Evolutionary conservation across 2,797 vertebrate species (phyloP), one percentile per base, ranked within the genome.

Genomic region (Rhinichthys osculus): DNA sequence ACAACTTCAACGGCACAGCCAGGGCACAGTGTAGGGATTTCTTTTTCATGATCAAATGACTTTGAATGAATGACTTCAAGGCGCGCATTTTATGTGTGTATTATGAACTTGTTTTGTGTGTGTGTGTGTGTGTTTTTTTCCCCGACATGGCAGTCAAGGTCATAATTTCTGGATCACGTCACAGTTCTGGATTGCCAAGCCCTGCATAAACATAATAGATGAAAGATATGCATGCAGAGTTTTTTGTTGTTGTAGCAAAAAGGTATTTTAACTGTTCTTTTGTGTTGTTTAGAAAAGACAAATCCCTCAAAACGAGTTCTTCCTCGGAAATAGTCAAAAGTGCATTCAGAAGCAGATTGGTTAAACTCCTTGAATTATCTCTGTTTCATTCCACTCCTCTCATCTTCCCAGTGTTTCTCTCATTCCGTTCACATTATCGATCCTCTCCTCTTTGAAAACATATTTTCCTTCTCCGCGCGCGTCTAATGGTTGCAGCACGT

Each of bases 371-470:
- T 35, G 47, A 35, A 23, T 33, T 13, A 17, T 42, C 33, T 35
- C 54, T 67, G 27, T 23, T 44, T 47, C 62, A 64, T 54, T 67
- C 44, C 33, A 23, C 44, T 54, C 7, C 11, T 59, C 35, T 54
- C 33, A 30, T 57, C 35, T 74, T 47, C 70, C 42, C 27, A 16
- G 23, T 19, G 30, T 52, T 85, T 35, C 21, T 70, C 64, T 81
- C 35, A 47, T 71, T 66, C 7, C 9, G 70, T 70, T 62, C 47
- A n/a, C 27, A 35, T 16, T 17, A 90, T 89, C 44, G 74, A 87
- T 85, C 42, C 44, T 40, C 50, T 74, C 72, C 78, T 81, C 42
- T 89, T 82, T 82, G 73, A 57, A 88, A 76, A 73, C 5, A 30
- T 79, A 84, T 82, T 79, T 84, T 78, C 71, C n/a, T 71, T 38